Percentiles rank a stretch among this genome's conserved stretches.
phyloP scores from a whole-genome alignment of 2,797 vertebrate genomes.

The Pachyuromys duprasi region DNA sequence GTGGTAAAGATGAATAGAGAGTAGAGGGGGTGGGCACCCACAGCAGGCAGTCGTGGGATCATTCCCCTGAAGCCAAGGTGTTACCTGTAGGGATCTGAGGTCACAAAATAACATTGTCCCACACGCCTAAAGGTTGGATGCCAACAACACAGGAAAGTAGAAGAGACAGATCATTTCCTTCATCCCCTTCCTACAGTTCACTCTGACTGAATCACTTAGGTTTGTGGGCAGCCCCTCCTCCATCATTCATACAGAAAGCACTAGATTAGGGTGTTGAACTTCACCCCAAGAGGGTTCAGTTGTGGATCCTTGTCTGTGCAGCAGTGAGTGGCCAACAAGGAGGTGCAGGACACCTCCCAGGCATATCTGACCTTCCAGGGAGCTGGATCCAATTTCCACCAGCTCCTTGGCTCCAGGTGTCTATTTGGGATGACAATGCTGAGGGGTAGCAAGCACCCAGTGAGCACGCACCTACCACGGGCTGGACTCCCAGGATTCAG shows the following conservation, averaged over 20 bases:
- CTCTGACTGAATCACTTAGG: neutral
- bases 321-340: neutral
- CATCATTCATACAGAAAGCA: neutral
- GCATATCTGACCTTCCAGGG: no score
- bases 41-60: neutral
- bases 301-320: neutral
- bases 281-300: neutral
- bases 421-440: neutral
- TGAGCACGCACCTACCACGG: accelerated
- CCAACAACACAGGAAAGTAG: neutral
- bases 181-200: neutral
- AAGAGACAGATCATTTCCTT: neutral
- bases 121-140: neutral
- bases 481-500: neutral
- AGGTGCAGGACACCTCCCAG: neutral
- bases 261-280: neutral
- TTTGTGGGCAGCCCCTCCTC: neutral
- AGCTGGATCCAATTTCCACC: neutral
- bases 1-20: neutral
- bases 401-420: neutral
- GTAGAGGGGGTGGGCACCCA: neutral
- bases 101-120: no score
- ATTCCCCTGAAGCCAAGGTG: neutral
- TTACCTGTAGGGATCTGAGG: neutral
- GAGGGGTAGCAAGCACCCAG: neutral